Evolutionary conservation across 2,888 invertebrate genomes (phyloP), one percentile per base, ranked within the genome.

Genomic region (Oscheius myriophilus): DNA sequence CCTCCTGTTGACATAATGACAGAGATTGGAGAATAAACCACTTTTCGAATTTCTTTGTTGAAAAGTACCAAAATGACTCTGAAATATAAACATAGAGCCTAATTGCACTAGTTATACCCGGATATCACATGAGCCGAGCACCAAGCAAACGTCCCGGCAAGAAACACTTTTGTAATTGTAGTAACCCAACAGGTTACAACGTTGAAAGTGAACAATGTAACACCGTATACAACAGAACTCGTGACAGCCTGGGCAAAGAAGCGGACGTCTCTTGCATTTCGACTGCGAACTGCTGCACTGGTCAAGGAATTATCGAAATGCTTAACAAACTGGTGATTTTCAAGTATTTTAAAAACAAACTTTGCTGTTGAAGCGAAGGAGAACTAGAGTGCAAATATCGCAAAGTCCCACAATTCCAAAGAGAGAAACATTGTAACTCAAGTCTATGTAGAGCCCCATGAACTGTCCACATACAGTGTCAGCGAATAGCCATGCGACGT

Each of bases 91-190:
- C 33, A 33, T 33, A 9, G 4, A 6, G 33, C 25, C 23, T 12
- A 25, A 12, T 23, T 21, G 21, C n/a, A 11, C n/a, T 7, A n/a
- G 3, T 14, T 45, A 18, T 46, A 61, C 61, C 61, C 61, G 14
- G 61, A 61, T n/a, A 26, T 49, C 61, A 61, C 49, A 26, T 61
- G 61, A 18, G 61, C 61, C 3, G 26, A 61, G 9, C 49, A 46
- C 61, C 61, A 61, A 12, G 61, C 46, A 49, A 61, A 61, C 7
- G 61, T 49, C n/a, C 61, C 61, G 7, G 61, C 46, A 26, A 33
- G 49, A 49, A 61, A 61, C 16, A 61, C 61, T n/a, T 49, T 39
- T 12, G 49, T 12, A 33, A 46, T 61, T 2, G 61, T 61, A 1
- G 46, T 46, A 7, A 49, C 61, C 2, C 49, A 49, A n/a, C 61